Evolutionary conservation across 2,888 invertebrate genomes (phyloP).

Genomic region (Tolmerus cingulatus): DNA sequence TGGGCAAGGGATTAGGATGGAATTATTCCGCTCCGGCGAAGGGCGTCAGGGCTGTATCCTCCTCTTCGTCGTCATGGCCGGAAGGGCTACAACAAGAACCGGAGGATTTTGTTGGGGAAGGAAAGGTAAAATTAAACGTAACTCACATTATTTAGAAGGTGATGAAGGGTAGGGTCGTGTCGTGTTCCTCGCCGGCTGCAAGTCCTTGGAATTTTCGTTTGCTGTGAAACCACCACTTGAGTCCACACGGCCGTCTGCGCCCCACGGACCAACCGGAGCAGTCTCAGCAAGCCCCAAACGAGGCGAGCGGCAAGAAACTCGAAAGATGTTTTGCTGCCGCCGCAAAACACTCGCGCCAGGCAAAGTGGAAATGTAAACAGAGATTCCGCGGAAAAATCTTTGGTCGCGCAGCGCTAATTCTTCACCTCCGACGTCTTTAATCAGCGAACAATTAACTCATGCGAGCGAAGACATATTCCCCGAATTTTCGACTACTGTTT

Average conservation of each 20-base stretch:
- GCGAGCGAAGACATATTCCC: background rate
- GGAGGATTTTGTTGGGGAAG: background rate
- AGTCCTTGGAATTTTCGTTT: background rate
- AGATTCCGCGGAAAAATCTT: background rate
- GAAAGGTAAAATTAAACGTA: background rate
- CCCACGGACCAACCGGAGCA: background rate
- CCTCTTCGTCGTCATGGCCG: background rate
- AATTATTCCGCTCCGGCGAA: background rate
- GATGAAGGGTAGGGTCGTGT: background rate
- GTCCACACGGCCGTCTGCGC: background rate
- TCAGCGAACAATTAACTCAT: background rate
- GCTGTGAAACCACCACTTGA: background rate
- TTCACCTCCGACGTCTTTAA: background rate
- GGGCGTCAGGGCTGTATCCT: background rate
- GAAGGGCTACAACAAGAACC: background rate
- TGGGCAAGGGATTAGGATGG: background rate
- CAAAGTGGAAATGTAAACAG: slow-evolving; percentile 9
- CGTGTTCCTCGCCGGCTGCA: background rate
- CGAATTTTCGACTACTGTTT: background rate
- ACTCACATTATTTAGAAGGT: background rate
- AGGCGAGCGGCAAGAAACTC: background rate
- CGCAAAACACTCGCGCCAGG: background rate
- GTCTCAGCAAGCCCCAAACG: background rate
- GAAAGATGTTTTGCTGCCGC: background rate
- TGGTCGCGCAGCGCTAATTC: background rate